A percentile compares a stretch with the other conserved stretches of the same genome.
Evolutionary conservation across 2,888 invertebrate genomes (phyloP).

Genomic region (Lobophora halterata): DNA sequence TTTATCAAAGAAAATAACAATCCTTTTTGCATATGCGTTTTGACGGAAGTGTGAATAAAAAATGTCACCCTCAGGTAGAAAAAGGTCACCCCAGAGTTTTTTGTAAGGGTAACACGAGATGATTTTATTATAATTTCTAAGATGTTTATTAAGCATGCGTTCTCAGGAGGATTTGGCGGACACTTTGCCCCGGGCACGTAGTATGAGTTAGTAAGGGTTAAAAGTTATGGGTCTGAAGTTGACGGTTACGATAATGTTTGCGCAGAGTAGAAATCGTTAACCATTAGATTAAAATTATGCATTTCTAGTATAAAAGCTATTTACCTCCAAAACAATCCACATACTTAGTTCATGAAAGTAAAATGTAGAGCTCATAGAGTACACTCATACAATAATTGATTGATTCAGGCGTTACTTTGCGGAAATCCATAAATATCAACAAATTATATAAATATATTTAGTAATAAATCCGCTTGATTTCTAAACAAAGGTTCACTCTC

Average conservation of each 20-base stretch:
- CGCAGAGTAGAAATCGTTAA: no score
- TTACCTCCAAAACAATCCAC: no score
- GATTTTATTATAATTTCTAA: constrained; percentile 57
- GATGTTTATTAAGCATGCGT: constrained; percentile 76
- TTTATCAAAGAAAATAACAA: constrained; percentile 76
- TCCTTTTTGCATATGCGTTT: constrained; percentile 76
- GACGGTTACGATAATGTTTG: constrained; percentile 8
- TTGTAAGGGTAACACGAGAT: constrained; percentile 68
- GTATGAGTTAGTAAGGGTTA: constrained; percentile 56
- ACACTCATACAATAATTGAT: no score
- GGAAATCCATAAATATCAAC: no score
- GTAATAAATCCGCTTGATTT: no score
- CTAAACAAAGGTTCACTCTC: no score
- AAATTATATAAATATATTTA: no score
- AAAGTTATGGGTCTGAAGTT: constrained; percentile 35
- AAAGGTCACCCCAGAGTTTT: constrained; percentile 68
- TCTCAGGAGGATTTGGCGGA: constrained; percentile 74
- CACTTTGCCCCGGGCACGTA: constrained; percentile 60
- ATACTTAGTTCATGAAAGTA: no score
- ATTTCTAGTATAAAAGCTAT: no score
- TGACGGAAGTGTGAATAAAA: constrained; percentile 79
- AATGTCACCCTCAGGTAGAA: constrained; percentile 76
- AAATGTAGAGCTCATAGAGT: no score
- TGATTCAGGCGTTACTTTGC: no score
- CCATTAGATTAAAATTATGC: no score